Evolutionary conservation across 2,113 vertebrate species (phyloP), one percentile per base, ranked within the genome.

Genomic region (Turdus rufiventris): DNA sequence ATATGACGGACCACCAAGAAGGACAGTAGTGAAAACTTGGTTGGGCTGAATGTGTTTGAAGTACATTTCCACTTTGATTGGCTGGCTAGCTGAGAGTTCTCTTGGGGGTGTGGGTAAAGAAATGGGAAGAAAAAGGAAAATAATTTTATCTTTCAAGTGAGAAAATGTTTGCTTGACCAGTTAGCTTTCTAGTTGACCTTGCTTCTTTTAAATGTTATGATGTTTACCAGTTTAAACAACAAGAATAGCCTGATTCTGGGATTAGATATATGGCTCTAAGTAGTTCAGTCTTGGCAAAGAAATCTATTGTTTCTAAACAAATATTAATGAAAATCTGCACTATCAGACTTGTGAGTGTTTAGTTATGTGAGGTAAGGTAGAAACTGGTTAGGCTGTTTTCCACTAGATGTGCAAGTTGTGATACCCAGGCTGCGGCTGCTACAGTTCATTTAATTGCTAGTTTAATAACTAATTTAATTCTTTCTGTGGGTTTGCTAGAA

Each of bases 1-100:
- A 91, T 71, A 73, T 89, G 93, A 95, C 28, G 10, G 96, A 96
- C 94, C 95, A 97, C 97, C 97, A 96, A 88, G 76, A 57, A 96
- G 94, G 94, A 95, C 68, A 91, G 83, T 57, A 63, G 74, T 80
- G 87, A 85, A 71, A 60, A 50, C 56, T 58, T n/a, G 19, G 53
- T 94, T 94, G 76, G 60, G 68, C 62, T 82, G 89, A 26, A 14
- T 70, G 31, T 78, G 58, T 77, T 87, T 70, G 93, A 91, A 96
- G 88, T 71, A 18, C 62, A 51, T 94, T 92, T 79, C 63, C 65
- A 40, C 42, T 73, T 89, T 70, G 78, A 73, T 63, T 91, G 72
- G 50, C 54, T 83, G 36, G 38, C 74, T 95, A 45, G 56, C 51
- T 62, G 56, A 33, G 25, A 50, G 53, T 63, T 65, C 61, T 93